Evolutionary conservation across 2,113 vertebrate genomes (phyloP).

Genomic region (Indri indri): DNA sequence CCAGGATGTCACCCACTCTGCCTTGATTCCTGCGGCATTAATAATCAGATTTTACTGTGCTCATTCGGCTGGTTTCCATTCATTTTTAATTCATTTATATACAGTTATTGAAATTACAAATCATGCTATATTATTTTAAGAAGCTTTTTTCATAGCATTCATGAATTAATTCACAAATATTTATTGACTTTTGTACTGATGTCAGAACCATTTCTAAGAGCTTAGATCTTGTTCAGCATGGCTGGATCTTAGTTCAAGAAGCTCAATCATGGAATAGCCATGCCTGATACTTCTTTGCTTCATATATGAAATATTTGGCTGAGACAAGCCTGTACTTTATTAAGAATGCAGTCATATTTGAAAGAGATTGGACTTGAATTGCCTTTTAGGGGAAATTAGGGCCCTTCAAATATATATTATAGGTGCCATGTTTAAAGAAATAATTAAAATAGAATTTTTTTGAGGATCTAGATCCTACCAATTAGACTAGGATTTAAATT

Average conservation of each 20-base stretch:
- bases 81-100: not conserved
- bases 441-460: not conserved
- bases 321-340: not conserved
- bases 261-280: not conserved
- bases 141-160: not conserved
- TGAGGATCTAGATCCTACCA: not conserved
- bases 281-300: not conserved
- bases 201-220: not conserved
- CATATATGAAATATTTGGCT: not conserved
- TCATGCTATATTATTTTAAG: not conserved
- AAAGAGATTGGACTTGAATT: not conserved
- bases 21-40: not conserved
- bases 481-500: not conserved
- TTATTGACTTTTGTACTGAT: not conserved
- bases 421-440: not conserved
- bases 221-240: not conserved
- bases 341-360: not conserved
- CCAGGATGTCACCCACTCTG: not conserved
- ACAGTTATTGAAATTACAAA: not conserved
- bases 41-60: conserved; percentile 13
- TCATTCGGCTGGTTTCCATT: not conserved
- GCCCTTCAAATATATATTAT: not conserved
- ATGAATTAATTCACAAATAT: not conserved
- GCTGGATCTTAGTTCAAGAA: not conserved
- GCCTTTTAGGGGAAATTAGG: not conserved